phyloP scores from a whole-genome alignment of 2,888 invertebrate species.

The Morpho helenor region DNA sequence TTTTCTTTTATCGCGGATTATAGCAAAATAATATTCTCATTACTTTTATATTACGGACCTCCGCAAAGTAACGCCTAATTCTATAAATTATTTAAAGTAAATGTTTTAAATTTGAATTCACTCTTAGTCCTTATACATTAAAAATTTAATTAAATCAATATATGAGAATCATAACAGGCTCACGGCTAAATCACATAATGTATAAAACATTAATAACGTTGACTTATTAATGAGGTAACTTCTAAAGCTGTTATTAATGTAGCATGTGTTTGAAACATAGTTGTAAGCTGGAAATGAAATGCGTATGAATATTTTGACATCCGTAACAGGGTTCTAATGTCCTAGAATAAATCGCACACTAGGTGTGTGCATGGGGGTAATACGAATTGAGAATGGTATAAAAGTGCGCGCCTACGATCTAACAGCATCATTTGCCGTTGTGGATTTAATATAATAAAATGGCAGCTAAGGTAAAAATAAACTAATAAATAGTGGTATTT shows the following conservation, averaged over 20 bases:
- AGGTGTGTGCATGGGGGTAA: slow-evolving; percentile 48
- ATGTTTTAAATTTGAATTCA: too few relatives aligned
- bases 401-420: slow-evolving; percentile 53
- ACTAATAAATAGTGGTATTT: background rate
- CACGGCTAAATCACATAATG: too few relatives aligned
- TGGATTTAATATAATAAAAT: slow-evolving; percentile 66
- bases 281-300: slow-evolving; percentile 1
- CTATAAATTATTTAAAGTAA: too few relatives aligned
- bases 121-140: too few relatives aligned
- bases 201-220: slow-evolving; percentile 5
- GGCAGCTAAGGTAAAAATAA: slow-evolving; percentile 67
- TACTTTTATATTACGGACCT: too few relatives aligned
- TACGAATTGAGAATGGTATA: slow-evolving; percentile 55
- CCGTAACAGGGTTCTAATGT: slow-evolving; percentile 28
- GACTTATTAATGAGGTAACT: background rate
- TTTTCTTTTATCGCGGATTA: too few relatives aligned
- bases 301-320: slow-evolving; percentile 20
- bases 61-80: too few relatives aligned
- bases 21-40: too few relatives aligned
- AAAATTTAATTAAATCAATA: too few relatives aligned
- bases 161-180: too few relatives aligned
- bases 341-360: slow-evolving; percentile 22
- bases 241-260: background rate
- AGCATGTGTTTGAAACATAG: background rate
- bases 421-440: slow-evolving; percentile 66